phyloP scores from a whole-genome alignment of 37 sponge, comb jelly and placozoan genomes.

The Lycopodina hypogea region DNA sequence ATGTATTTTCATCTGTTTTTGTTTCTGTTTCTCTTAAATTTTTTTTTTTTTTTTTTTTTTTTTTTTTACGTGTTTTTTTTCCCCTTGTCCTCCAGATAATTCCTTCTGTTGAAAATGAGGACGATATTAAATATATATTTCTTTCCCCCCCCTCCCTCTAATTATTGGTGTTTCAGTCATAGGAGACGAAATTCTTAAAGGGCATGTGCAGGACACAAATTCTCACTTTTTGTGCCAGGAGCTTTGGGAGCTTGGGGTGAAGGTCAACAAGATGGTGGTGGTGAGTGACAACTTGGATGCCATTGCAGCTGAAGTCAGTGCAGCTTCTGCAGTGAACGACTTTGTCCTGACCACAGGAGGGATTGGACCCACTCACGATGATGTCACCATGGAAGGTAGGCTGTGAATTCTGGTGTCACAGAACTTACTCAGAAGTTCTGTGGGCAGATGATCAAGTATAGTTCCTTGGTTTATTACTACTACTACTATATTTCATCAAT shows the following conservation, averaged over 20 bases:
- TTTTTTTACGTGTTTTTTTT: too few relatives aligned
- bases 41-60: too few relatives aligned
- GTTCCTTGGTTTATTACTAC: too few relatives aligned
- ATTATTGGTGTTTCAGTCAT: constrained; percentile 52
- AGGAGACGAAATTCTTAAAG: constrained; percentile 89
- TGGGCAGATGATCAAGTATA: neutral
- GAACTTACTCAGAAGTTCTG: neutral
- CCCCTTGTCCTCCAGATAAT: too few relatives aligned
- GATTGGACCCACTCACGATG: constrained; percentile 89
- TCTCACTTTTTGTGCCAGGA: constrained; percentile 71
- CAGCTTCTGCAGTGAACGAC: constrained; percentile 33
- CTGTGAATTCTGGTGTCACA: too few relatives aligned
- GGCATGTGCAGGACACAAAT: constrained; percentile 78
- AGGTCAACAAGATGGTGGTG: constrained; percentile 51
- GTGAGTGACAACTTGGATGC: constrained; percentile 57
- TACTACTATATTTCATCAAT: neutral
- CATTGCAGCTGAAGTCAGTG: constrained; percentile 61
- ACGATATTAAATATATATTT: too few relatives aligned
- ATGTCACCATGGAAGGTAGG: constrained; percentile 85
- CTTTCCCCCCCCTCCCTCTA: too few relatives aligned
- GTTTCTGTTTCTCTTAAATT: too few relatives aligned
- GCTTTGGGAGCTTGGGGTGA: constrained; percentile 72
- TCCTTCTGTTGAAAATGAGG: too few relatives aligned
- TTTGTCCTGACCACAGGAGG: constrained; percentile 84
- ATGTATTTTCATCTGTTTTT: too few relatives aligned